Evolutionary conservation across 2,888 invertebrate species (phyloP), one percentile per base, ranked within the genome.

Genomic region (Parnassius apollo): DNA sequence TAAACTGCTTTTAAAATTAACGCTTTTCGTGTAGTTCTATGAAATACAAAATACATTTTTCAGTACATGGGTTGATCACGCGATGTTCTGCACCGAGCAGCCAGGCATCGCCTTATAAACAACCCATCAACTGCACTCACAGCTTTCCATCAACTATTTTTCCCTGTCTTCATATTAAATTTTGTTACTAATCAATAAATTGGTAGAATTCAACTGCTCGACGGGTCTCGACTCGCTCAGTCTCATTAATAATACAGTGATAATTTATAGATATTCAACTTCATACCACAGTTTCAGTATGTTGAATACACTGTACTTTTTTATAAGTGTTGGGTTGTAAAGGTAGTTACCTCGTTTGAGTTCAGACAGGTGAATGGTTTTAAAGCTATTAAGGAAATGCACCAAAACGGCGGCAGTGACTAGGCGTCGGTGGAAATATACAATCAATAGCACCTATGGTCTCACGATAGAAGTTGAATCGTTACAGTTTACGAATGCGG

Each of bases 61-160:
- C 72, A 75, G 66, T 69, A 68, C 61, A 71, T 66, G 70, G 69
- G 67, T 64, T 60, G 42, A 73, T 75, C 88, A 90, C 88, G 88
- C 89, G 85, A 88, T 83, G 75, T 76, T 77, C 75, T 56, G 63
- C 74, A 71, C 72, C 71, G 74, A 74, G 71, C 77, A 68, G 74
- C 73, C 75, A 71, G 72, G 73, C 73, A 71, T 73, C 69, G 71
- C 69, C 74, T 75, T 77, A 83, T 83, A 86, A 86, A 86, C 84
- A 82, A 76, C 71, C 64, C 66, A 68, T 67, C 71, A 62, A 68
- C 67, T 69, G 71, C 67, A 70, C 73, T 69, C 62, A 70, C 73
- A 73, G 69, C 67, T 68, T 74, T 74, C 69, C 70, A 71, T 73
- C 71, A 75, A 77, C 71, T 74, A 76, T 74, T 74, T 66, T 67